Evolutionary conservation across 2,113 vertebrate species (phyloP), one percentile per base, ranked within the genome.

Genomic region (Myrmophylax atrothorax): DNA sequence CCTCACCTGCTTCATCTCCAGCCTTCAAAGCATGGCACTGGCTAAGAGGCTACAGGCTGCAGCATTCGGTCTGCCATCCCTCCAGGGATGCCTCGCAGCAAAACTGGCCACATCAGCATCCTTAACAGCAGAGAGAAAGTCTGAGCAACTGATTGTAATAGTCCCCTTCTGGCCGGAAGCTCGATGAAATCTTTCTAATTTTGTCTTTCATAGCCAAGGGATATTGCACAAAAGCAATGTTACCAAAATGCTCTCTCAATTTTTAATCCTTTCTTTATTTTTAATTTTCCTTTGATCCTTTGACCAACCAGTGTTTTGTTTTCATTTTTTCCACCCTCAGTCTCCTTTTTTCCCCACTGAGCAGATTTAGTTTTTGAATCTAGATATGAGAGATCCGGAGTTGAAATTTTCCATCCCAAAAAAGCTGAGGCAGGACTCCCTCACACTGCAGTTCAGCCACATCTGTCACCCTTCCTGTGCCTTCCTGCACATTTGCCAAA

Each of bases 361-460:
- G 49, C 14, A 62, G 24, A 42, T 33, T 84, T 68, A 37, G 44
- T 46, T 82, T 25, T 62, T 84, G 70, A 44, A 75, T 44, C 7
- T 40, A 77, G 10, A 75, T 79, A 33, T 82, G 47, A 70, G 56
- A 81, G 22, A 47, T 8, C 33, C 38, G 9, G 16, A 83, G 17
- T 11, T 1, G 1, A n/a, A 91, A 7, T 31, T 89, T 72, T 76
- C 24, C 5, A 24, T 58, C 25, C 25, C 53, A 37, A 28, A 12
- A 56, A 28, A 28, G 18, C 35, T 94, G 28, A 84, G 23, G 13
- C n/a, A 42, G 10, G 35, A 46, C 40, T 15, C 31, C 10, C 13
- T 75, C 0, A 0, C 17, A 6, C 25, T 12, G 6, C 1, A 0
- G 31, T 26, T 52, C 67, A 46, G 29, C 42, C 42, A 24, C n/a